Evolutionary conservation across 1,140 invertebrate species (phyloP).

Genomic region (Drosophila ironensis): DNA sequence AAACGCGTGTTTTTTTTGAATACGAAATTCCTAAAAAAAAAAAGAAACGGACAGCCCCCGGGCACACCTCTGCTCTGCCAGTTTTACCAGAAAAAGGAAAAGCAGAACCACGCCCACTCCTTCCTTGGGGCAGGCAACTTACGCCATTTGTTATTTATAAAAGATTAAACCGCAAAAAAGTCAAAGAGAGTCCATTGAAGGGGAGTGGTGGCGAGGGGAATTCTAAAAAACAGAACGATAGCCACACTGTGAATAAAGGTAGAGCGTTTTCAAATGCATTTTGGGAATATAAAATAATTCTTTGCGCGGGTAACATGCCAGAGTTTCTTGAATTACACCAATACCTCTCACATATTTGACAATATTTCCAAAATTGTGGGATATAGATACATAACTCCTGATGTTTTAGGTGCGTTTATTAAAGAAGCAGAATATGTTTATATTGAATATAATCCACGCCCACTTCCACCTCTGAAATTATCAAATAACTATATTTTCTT

Average conservation of each 20-base stretch:
- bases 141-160: constrained; percentile 76
- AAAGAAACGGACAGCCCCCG: not conserved
- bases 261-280: not conserved
- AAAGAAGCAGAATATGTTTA: no score
- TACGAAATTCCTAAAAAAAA: constrained; percentile 17
- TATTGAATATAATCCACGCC: no score
- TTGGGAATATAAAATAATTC: no score
- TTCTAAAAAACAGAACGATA: not conserved
- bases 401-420: no score
- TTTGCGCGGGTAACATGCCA: no score
- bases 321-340: no score
- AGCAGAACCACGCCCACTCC: constrained; percentile 13
- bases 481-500: no score
- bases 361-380: no score
- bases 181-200: constrained; percentile 5
- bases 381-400: no score
- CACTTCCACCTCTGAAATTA: no score
- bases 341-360: no score
- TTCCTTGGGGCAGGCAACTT: constrained; percentile 48
- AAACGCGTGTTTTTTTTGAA: constrained; percentile 10
- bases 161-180: constrained; percentile 72
- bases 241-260: not conserved
- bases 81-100: not conserved
- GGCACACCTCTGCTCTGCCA: constrained; percentile 21
- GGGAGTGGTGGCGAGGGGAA: not conserved